Evolutionary conservation across 2,797 vertebrate species (phyloP).

Genomic region (Cossypha niveicapilla): DNA sequence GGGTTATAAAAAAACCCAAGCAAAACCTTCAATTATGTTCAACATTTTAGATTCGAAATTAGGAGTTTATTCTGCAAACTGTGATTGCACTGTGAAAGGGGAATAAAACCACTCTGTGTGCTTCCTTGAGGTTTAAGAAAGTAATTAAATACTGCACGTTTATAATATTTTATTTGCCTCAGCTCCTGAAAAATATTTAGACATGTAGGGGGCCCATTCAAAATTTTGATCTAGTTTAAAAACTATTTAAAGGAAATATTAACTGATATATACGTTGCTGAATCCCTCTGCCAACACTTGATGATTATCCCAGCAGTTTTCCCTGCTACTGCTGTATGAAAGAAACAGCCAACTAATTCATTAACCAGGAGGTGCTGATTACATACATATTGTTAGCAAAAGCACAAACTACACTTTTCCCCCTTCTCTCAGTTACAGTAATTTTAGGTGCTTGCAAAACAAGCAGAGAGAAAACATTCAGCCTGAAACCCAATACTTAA

Average conservation of each 20-base stretch:
- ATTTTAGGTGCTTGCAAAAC: conserved; percentile 54
- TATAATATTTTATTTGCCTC: neutral
- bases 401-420: conserved; percentile 26
- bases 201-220: neutral
- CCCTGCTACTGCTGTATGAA: neutral
- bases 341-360: conserved; percentile 62
- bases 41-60: neutral
- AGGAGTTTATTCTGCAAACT: neutral
- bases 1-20: neutral
- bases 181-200: conserved; percentile 1
- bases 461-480: conserved; percentile 20
- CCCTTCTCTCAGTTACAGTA: conserved; percentile 29
- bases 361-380: conserved; percentile 59
- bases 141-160: neutral
- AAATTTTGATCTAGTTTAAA: conserved; percentile 1
- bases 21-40: neutral
- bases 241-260: conserved; percentile 10
- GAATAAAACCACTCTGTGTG: neutral
- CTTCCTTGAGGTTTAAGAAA: neutral
- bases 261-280: neutral
- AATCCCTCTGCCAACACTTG: conserved; percentile 37
- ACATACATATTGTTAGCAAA: conserved; percentile 45
- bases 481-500: conserved; percentile 7
- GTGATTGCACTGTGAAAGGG: neutral
- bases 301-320: conserved; percentile 60